A percentile compares a stretch with the other conserved stretches of the same genome.
phyloP scores from a whole-genome alignment of 2,888 invertebrate genomes.

The Perithous albicinctus region DNA sequence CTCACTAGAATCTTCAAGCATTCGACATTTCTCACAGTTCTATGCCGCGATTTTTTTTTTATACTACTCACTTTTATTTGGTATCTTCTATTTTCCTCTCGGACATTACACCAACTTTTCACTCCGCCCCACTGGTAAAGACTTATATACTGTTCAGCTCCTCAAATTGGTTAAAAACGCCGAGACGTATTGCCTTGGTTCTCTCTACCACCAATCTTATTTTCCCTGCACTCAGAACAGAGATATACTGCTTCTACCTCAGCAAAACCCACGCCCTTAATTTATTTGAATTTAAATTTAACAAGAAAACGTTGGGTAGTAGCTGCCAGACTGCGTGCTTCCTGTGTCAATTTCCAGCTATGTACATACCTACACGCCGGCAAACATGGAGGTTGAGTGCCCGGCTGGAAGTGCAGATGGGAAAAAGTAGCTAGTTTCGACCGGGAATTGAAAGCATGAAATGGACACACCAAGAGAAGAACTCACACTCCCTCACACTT shows the following conservation, averaged over 20 bases:
- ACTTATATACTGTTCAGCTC: conserved; percentile 19
- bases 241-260: conserved; percentile 66
- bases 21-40: conserved; percentile 9
- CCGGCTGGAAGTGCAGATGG: conserved; percentile 32
- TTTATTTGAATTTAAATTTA: conserved; percentile 79
- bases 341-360: conserved; percentile 34
- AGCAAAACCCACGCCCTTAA: conserved; percentile 67
- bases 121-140: conserved; percentile 34
- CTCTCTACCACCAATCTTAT: conserved; percentile 60
- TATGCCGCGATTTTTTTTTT: conserved; percentile 12
- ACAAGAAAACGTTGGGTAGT: conserved; percentile 70
- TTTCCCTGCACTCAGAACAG: conserved; percentile 55
- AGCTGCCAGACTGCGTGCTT: conserved; percentile 15
- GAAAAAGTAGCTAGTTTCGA: conserved; percentile 43
- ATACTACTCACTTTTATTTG: conserved; percentile 11
- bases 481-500: conserved; percentile 23
- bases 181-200: conserved; percentile 16
- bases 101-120: conserved; percentile 50
- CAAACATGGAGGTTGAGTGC: conserved; percentile 34
- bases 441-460: conserved; percentile 63
- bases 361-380: conserved; percentile 3
- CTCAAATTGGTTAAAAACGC: conserved; percentile 14
- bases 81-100: conserved; percentile 37
- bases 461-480: conserved; percentile 45
- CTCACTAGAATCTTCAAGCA: neutral